phyloP scores from a whole-genome alignment of 2,797 vertebrate genomes.

The Hylomyscus alleni region DNA sequence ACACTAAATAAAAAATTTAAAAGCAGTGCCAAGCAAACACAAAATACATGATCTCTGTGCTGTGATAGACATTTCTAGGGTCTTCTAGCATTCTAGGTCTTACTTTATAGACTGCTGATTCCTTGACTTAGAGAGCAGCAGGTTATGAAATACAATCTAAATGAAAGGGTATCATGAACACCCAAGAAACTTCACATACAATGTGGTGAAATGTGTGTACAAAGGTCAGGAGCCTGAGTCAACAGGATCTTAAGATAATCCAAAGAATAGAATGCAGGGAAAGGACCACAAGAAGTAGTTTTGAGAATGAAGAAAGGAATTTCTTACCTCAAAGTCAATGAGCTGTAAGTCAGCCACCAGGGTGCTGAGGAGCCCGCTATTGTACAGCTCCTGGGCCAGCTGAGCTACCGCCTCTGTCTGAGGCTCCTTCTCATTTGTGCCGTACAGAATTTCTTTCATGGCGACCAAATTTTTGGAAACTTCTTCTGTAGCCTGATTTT shows the following conservation, averaged over 20 bases:
- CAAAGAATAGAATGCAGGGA: neutral
- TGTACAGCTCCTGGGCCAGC: conserved; percentile 98
- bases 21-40: conserved; percentile 56
- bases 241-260: neutral
- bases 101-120: conserved; percentile 4
- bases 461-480: conserved; percentile 98
- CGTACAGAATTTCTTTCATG: conserved; percentile 99
- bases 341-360: conserved; percentile 97
- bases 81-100: neutral
- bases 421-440: conserved; percentile 98
- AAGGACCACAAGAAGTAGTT: neutral
- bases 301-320: neutral
- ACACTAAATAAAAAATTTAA: conserved; percentile 43
- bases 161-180: neutral
- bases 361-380: conserved; percentile 96
- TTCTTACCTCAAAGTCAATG: conserved; percentile 97
- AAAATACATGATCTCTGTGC: conserved; percentile 18
- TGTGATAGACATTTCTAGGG: neutral
- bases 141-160: neutral
- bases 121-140: neutral
- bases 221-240: neutral
- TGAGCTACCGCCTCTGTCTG: conserved; percentile 98
- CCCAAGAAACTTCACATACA: neutral
- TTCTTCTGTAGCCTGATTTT: conserved; percentile 95
- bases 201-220: neutral